Percentiles rank a stretch among this genome's conserved stretches.
These are phyloP conservation scores for Drosophila oshimai DNA, from an alignment of 1,140 invertebrate species.

Conservation along the genomic window DNA sequence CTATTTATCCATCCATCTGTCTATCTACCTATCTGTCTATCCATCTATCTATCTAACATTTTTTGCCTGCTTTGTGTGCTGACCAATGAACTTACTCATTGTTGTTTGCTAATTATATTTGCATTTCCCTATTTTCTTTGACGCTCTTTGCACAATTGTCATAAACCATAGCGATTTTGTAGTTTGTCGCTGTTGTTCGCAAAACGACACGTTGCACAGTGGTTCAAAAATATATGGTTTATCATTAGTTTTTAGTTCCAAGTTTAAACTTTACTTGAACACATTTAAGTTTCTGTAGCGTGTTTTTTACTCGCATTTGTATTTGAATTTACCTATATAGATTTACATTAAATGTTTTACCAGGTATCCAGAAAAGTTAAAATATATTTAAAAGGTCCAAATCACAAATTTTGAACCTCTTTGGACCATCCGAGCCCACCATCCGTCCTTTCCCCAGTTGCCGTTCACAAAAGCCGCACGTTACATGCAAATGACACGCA, in stretches of 20 bases:
- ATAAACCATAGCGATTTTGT: constrained; percentile 34
- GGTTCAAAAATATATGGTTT: background rate
- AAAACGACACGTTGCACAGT: constrained; percentile 19
- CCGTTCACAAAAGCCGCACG: constrained; percentile 14
- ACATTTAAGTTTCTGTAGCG: too few relatives aligned
- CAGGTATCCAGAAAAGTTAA: background rate
- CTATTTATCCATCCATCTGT: background rate
- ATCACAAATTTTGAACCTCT: background rate
- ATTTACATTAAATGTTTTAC: too few relatives aligned
- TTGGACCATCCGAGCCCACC: constrained; percentile 13
- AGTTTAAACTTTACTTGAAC: too few relatives aligned
- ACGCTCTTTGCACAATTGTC: constrained; percentile 44
- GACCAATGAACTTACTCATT: constrained; percentile 67
- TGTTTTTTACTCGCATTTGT: too few relatives aligned
- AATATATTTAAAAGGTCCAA: background rate
- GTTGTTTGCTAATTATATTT: constrained; percentile 66
- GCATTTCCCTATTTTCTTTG: constrained; percentile 52
- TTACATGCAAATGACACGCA: constrained; percentile 61
- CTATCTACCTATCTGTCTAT: background rate
- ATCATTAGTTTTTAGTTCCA: too few relatives aligned
- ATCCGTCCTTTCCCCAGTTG: background rate
- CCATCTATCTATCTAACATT: background rate
- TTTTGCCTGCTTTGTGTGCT: constrained; percentile 23
- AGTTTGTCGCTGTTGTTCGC: constrained; percentile 1
- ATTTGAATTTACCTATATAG: too few relatives aligned